Base-by-base conservation (phyloP, 2,113 vertebrate genomes). In the Hystrix cristata region DNA sequence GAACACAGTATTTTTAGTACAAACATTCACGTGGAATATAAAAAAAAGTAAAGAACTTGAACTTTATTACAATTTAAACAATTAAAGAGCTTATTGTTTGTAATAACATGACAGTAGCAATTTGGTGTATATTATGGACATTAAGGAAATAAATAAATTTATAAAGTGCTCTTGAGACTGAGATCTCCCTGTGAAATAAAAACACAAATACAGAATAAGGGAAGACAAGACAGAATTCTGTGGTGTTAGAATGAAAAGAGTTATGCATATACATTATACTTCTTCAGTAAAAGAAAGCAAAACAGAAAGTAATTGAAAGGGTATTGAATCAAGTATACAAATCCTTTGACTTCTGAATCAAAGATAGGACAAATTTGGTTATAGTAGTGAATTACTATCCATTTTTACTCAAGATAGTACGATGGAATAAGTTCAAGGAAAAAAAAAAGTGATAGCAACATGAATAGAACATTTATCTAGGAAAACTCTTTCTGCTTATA, bases 291-390 rank as follows among this genome's bases (percentile, higher is more conserved):
- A 86, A 90, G 11, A 90, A 65, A 3, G 51, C 6, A 78, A 2
- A 93, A 82, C 0, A 76, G 23, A 83, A 53, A 57, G 46, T 62
- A 95, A 76, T 71, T 86, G 57, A 79, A 80, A n/a, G 13, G n/a
- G 91, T 85, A 46, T 1, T 92, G 65, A 95, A 85, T 84, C 48
- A 87, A 69, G 29, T 96, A 64, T 76, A 83, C 74, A 93, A 83
- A 87, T 60, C 59, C 53, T 76, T 55, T 87, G 18, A 83, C 53
- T 81, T 38, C 31, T 94, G 43, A 81, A 65, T 43, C 59, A 74
- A 34, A 67, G 7, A 88, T 8, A 91, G 38, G 38, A 79, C 27
- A 83, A 95, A 69, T 87, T 16, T 87, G 34, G 48, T 21, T 34
- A 34, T 4, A 83, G 57, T 78, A 29, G 18, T 74, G 62, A 95